Evolutionary conservation across 2,888 invertebrate genomes (phyloP).

Genomic region (Dinocampus coccinellae): DNA sequence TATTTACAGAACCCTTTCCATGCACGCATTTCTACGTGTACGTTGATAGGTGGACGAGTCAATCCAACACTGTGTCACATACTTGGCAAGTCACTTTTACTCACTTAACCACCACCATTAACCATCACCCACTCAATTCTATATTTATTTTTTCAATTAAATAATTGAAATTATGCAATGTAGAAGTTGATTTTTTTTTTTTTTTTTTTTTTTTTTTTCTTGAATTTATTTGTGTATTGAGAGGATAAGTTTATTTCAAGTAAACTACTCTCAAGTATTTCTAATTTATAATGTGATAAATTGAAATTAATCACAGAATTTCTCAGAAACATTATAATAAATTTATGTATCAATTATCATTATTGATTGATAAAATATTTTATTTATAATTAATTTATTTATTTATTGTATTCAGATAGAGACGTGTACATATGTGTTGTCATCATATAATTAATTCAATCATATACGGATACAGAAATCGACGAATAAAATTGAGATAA

Average conservation of each 20-base stretch:
- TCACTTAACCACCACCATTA: conserved; percentile 26
- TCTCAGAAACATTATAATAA: background rate
- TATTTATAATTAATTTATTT: too few species aligned
- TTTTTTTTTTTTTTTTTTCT: too few species aligned
- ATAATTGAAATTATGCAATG: conserved; percentile 40
- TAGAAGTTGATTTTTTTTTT: background rate
- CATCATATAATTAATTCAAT: too few species aligned
- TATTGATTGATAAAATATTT: too few species aligned
- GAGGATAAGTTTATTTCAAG: too few species aligned
- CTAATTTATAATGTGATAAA: background rate
- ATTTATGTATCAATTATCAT: background rate
- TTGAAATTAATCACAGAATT: background rate
- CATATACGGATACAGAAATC: too few species aligned
- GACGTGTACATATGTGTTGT: too few species aligned
- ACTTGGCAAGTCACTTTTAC: conserved; percentile 37
- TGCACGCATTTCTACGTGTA: conserved; percentile 36
- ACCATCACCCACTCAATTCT: too few species aligned
- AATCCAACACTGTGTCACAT: conserved; percentile 45
- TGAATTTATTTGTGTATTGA: too few species aligned
- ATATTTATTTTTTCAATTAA: conserved; percentile 7
- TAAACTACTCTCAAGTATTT: background rate
- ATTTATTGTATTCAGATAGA: too few species aligned
- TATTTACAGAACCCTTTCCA: conserved; percentile 28
- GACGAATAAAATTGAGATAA: too few species aligned
- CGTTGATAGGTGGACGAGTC: conserved; percentile 40